phyloP scores from a whole-genome alignment of 2,888 invertebrate species.

The Cerastis leucographa region DNA sequence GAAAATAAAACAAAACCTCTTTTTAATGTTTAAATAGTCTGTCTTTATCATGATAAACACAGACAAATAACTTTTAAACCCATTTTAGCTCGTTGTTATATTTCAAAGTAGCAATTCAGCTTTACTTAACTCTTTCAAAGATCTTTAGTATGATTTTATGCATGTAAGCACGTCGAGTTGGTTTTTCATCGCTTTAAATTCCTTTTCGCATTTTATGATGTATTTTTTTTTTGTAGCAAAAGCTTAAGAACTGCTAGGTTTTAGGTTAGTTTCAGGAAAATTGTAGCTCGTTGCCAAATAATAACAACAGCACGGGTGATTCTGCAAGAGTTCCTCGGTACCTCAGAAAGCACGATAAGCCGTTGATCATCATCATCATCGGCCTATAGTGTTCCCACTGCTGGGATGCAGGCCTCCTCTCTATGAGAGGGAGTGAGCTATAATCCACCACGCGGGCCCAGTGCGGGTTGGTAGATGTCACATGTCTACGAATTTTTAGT shows the following conservation, averaged over 20 bases:
- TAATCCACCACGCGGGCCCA: too few species aligned
- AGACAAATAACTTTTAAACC: slow-evolving; percentile 17
- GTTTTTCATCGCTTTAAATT: not conserved
- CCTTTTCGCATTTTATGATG: slow-evolving; percentile 1
- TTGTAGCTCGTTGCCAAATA: not conserved
- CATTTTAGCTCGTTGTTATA: not conserved
- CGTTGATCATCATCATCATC: too few species aligned
- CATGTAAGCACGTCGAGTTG: slow-evolving; percentile 12
- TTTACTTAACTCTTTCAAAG: slow-evolving; percentile 14
- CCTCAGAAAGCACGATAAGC: too few species aligned
- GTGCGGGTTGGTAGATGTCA: too few species aligned
- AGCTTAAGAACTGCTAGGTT: not conserved
- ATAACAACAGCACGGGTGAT: not conserved
- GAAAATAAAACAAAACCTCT: slow-evolving; percentile 12
- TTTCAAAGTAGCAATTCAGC: slow-evolving; percentile 31
- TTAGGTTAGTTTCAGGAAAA: not conserved
- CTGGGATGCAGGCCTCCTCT: too few species aligned
- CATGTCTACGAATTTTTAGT: too few species aligned
- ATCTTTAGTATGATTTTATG: slow-evolving; percentile 36
- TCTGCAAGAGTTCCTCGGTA: not conserved
- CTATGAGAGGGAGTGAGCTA: too few species aligned
- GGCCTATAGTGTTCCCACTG: too few species aligned
- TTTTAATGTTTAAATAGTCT: not conserved
- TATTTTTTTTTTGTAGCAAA: not conserved
- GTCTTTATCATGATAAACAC: slow-evolving; percentile 12